phyloP scores from a whole-genome alignment of 2,113 vertebrate genomes.

The Pampusana beccarii region DNA sequence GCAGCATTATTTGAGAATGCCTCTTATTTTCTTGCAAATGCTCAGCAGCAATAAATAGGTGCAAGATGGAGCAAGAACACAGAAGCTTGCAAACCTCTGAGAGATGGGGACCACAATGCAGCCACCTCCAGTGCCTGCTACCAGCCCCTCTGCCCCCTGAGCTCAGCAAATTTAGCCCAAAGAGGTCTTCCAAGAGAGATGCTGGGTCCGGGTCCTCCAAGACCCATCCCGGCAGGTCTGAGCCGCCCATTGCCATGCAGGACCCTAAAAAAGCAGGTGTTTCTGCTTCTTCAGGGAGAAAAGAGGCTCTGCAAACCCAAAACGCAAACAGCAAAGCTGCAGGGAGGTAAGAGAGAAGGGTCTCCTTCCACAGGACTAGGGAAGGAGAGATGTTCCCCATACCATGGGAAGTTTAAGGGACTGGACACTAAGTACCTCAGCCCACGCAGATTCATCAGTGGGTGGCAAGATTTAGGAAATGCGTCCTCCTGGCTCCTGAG shows the following conservation, averaged over 20 bases:
- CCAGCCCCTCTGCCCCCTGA: not conserved
- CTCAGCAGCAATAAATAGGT: fast-evolving
- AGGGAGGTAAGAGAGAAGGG: not conserved
- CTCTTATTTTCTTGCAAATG: not conserved
- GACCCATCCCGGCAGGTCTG: not conserved
- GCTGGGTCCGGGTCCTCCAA: too few relatives aligned
- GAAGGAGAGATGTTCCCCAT: fast-evolving
- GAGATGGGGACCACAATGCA: fast-evolving
- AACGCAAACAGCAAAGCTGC: not conserved
- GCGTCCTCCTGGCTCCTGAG: not conserved
- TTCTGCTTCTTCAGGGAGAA: not conserved
- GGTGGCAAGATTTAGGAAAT: not conserved
- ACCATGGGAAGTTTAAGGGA: fast-evolving
- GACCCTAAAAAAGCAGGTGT: not conserved
- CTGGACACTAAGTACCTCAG: not conserved
- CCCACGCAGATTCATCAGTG: not conserved
- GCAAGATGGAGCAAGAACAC: not conserved
- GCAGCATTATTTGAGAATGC: not conserved
- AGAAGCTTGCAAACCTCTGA: not conserved
- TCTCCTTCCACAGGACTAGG: not conserved
- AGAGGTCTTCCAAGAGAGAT: not conserved
- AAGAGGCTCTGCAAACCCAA: not conserved
- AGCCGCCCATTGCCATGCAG: not conserved
- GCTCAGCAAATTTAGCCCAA: not conserved
- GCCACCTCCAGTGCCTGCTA: not conserved